Evolutionary conservation across 2,113 vertebrate genomes (phyloP).

Genomic region (Zapornia atra): DNA sequence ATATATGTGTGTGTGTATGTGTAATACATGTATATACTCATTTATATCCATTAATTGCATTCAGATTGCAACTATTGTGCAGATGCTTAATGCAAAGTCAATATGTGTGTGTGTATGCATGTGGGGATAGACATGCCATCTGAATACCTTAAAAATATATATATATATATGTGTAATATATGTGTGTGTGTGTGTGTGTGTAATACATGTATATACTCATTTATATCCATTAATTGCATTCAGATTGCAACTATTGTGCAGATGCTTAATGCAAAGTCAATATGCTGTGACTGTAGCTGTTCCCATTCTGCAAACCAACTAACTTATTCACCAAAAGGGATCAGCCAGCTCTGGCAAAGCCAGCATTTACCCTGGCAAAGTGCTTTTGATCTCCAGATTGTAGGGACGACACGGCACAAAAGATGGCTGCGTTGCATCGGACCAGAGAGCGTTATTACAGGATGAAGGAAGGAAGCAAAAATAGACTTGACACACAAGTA

Average conservation of each 20-base stretch:
- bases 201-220: neutral
- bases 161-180: neutral
- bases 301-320: neutral
- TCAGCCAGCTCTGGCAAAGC: neutral
- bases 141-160: neutral
- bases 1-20: no score
- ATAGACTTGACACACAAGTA: neutral
- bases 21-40: no score
- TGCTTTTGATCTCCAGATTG: neutral
- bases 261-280: neutral
- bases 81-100: no score
- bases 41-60: no score
- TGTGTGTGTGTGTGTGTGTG: neutral
- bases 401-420: neutral
- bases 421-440: slow-evolving; percentile 32
- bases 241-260: neutral
- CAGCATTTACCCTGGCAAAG: neutral
- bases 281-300: rapidly evolving
- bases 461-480: slow-evolving; percentile 7
- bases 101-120: neutral
- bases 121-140: neutral
- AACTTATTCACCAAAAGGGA: neutral
- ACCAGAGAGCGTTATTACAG: neutral
- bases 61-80: no score
- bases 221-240: neutral